Percentiles rank a stretch among this genome's conserved stretches.
phyloP scores from a whole-genome alignment of 1,140 invertebrate species.

The Bombyx mandarina region DNA sequence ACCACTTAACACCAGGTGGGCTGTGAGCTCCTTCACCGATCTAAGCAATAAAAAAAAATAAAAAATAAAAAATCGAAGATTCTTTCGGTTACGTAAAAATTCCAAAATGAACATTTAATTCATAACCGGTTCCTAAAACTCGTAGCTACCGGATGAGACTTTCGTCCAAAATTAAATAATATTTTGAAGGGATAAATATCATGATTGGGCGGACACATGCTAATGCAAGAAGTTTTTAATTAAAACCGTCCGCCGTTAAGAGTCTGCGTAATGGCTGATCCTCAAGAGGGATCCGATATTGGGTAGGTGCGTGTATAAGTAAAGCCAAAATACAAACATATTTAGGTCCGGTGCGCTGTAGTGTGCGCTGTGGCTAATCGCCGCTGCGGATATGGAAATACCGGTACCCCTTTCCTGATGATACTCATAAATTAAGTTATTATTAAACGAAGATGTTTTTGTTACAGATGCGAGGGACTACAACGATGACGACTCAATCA shows the following conservation, averaged over 20 bases:
- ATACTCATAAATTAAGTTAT: conserved; percentile 1
- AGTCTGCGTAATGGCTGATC: conserved; percentile 64
- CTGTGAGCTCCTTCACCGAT: too few species aligned
- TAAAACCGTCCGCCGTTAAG: conserved; percentile 66
- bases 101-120: conserved; percentile 1
- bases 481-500: conserved; percentile 41
- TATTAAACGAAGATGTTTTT: conserved; percentile 15
- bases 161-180: conserved; percentile 48
- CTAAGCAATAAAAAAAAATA: neutral
- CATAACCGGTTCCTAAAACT: conserved; percentile 3
- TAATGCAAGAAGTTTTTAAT: conserved; percentile 71
- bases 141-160: conserved; percentile 17
- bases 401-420: conserved; percentile 43
- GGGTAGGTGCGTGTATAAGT: conserved; percentile 43
- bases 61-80: neutral
- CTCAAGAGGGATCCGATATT: conserved; percentile 60
- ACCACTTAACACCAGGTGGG: too few species aligned
- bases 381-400: conserved; percentile 38
- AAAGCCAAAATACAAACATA: conserved; percentile 67
- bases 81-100: neutral
- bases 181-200: conserved; percentile 54
- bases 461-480: conserved; percentile 57
- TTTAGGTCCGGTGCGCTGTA: conserved; percentile 57
- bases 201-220: conserved; percentile 54
- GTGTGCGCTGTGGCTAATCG: conserved; percentile 53